These are phyloP conservation scores for Nasonia vitripennis DNA, from an alignment of 1,140 invertebrate genomes.

Conservation along the genomic window DNA sequence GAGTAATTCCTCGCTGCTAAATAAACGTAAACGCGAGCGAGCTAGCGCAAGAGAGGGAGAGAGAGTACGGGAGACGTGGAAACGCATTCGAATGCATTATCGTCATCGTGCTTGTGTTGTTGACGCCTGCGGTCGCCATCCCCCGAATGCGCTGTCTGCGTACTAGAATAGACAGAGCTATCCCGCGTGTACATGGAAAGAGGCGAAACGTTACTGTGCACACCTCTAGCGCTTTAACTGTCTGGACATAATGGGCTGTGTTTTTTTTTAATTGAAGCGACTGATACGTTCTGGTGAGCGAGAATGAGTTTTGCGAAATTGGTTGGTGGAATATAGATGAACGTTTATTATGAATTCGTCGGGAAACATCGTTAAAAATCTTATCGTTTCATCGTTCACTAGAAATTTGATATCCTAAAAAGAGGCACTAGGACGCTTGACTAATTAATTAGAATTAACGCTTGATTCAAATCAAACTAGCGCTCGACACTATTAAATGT, in stretches of 20 bases:
- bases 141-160: not conserved
- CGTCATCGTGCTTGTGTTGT: slow-evolving; percentile 5
- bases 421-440: not conserved
- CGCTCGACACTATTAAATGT: not conserved
- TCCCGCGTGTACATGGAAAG: not conserved
- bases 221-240: too few species aligned
- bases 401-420: not conserved
- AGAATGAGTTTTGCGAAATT: too few species aligned
- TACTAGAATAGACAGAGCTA: slow-evolving; percentile 10
- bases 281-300: too few species aligned
- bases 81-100: slow-evolving; percentile 1
- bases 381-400: not conserved
- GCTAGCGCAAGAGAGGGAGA: not conserved
- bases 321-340: too few species aligned
- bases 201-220: too few species aligned
- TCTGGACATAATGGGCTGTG: too few species aligned
- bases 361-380: too few species aligned
- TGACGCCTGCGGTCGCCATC: slow-evolving; percentile 1
- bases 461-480: slow-evolving; percentile 24
- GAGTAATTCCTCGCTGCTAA: slow-evolving; percentile 14
- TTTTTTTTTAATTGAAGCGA: too few species aligned
- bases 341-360: too few species aligned
- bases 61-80: not conserved
- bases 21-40: slow-evolving; percentile 3
- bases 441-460: too few species aligned